These are phyloP conservation scores for Electrona antarctica DNA, from an alignment of 2,113 vertebrate genomes.

Conservation along the genomic window DNA sequence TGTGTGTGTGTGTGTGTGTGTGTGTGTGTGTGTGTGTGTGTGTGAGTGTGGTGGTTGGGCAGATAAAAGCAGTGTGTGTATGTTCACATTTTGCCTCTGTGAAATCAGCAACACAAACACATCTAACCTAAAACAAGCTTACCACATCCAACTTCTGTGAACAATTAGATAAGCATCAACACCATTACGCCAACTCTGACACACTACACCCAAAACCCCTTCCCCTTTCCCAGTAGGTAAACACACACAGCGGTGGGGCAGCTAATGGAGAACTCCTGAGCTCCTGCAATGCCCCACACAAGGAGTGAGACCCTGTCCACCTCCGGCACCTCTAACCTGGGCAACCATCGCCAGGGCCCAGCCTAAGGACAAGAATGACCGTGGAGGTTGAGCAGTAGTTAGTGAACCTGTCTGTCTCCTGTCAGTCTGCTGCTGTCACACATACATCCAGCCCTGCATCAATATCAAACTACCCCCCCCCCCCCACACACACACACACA, in stretches of 20 bases:
- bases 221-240: constrained; percentile 48
- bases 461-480: constrained; percentile 47
- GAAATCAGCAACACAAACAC: constrained; percentile 72
- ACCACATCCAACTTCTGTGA: constrained; percentile 66
- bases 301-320: constrained; percentile 34
- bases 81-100: constrained; percentile 28
- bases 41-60: neutral
- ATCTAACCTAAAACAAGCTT: constrained; percentile 64
- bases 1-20: constrained; percentile 29
- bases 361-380: constrained; percentile 39
- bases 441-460: constrained; percentile 67
- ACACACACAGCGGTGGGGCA: constrained; percentile 52
- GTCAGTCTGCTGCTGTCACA: constrained; percentile 71
- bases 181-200: constrained; percentile 56
- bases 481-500: constrained; percentile 34
- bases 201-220: constrained; percentile 40
- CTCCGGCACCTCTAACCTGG: constrained; percentile 12
- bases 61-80: neutral
- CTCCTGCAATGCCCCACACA: constrained; percentile 27
- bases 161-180: constrained; percentile 63
- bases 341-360: constrained; percentile 28
- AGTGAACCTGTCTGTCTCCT: constrained; percentile 78
- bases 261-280: constrained; percentile 24
- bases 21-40: constrained; percentile 36
- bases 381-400: constrained; percentile 59